These are phyloP conservation scores for Eleutherodactylus coqui DNA, from an alignment of 2,797 vertebrate species.

Conservation along the genomic window DNA sequence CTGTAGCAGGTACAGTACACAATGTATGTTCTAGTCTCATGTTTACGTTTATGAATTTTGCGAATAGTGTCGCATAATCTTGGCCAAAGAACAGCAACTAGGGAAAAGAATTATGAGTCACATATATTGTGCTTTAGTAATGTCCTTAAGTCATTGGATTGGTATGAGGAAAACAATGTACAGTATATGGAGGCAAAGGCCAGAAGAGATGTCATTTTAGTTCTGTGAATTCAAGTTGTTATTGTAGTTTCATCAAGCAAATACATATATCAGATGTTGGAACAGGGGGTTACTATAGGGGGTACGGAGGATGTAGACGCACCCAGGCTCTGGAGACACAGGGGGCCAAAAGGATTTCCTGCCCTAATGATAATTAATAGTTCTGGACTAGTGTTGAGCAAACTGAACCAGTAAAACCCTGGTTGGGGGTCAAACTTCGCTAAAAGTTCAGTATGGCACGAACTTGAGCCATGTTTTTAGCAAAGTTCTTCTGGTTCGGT, in stretches of 20 bases:
- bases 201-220: background rate
- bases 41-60: slow-evolving; percentile 29
- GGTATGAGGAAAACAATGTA: background rate
- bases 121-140: background rate
- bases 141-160: background rate
- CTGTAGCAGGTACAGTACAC: slow-evolving; percentile 42
- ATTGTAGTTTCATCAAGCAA: background rate
- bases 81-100: background rate
- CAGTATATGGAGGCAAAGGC: background rate
- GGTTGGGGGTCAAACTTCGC: too few relatives aligned
- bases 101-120: background rate
- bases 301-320: too few relatives aligned
- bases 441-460: too few relatives aligned
- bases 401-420: too few relatives aligned
- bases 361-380: too few relatives aligned
- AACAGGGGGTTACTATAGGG: too few relatives aligned
- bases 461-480: too few relatives aligned
- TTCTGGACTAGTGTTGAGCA: too few relatives aligned
- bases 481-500: too few relatives aligned
- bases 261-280: background rate
- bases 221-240: background rate
- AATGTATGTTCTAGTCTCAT: slow-evolving; percentile 24
- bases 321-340: too few relatives aligned
- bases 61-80: background rate
- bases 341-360: too few relatives aligned